phyloP scores from a whole-genome alignment of 2,113 vertebrate genomes.

The Gadus macrocephalus region DNA sequence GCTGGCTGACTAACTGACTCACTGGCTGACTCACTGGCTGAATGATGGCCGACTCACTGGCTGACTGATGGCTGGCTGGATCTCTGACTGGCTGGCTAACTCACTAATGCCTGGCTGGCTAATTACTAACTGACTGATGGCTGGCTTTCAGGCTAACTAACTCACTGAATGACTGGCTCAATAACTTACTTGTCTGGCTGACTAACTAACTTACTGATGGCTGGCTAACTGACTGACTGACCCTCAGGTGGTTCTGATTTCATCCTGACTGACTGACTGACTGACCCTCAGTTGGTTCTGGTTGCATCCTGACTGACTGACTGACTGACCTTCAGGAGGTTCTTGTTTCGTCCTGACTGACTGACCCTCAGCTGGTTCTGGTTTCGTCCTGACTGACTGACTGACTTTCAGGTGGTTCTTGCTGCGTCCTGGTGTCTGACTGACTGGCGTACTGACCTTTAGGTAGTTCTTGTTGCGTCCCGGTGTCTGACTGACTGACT shows the following conservation, averaged over 20 bases:
- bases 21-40: conserved; percentile 72
- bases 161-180: no score
- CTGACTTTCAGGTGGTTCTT: conserved; percentile 91
- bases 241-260: conserved; percentile 92
- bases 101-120: no score
- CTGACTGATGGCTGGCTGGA: no score
- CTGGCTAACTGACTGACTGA: conserved; percentile 64
- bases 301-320: conserved; percentile 75
- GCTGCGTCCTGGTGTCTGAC: conserved; percentile 85
- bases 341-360: conserved; percentile 84
- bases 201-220: no score
- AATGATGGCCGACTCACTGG: no score
- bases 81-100: no score
- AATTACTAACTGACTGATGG: no score
- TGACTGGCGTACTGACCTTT: conserved; percentile 85
- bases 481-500: conserved; percentile 64
- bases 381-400: conserved; percentile 70
- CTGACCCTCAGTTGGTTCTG: conserved; percentile 91
- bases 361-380: conserved; percentile 87
- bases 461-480: conserved; percentile 89
- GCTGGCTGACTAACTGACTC: conserved; percentile 51
- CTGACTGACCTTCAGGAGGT: conserved; percentile 84
- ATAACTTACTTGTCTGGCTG: no score
- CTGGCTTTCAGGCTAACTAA: no score
- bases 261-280: conserved; percentile 69